phyloP scores from a whole-genome alignment of 2,113 vertebrate genomes.

The Acrocephalus arundinaceus region DNA sequence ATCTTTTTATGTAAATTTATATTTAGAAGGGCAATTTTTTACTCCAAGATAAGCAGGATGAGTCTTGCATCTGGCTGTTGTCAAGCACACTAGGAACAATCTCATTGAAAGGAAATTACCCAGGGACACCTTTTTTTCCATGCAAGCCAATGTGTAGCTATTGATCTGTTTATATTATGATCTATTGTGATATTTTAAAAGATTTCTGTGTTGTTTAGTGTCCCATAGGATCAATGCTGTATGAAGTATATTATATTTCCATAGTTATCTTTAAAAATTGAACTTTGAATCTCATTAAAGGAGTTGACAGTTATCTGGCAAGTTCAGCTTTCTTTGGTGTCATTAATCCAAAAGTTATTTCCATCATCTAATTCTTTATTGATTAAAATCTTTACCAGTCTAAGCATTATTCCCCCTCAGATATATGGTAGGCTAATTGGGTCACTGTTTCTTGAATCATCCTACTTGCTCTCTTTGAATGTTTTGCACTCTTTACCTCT shows the following conservation, averaged over 20 bases:
- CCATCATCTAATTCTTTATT: background rate
- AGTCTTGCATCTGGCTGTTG: background rate
- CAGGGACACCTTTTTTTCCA: background rate
- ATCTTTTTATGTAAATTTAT: background rate
- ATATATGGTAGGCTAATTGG: background rate
- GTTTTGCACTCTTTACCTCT: background rate
- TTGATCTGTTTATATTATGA: background rate
- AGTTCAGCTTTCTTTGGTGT: background rate
- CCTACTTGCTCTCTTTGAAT: background rate
- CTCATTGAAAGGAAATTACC: background rate
- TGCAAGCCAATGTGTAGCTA: background rate
- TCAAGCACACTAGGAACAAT: background rate
- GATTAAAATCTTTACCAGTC: background rate
- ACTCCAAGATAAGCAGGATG: background rate
- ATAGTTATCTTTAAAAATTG: background rate
- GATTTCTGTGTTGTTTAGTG: background rate
- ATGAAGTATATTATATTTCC: background rate
- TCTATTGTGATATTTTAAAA: background rate
- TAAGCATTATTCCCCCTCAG: background rate
- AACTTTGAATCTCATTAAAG: background rate
- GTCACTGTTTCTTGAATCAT: background rate
- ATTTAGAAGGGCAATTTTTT: background rate
- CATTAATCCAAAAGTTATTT: background rate
- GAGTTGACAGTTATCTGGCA: background rate
- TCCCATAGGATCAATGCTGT: background rate